phyloP scores from a whole-genome alignment of 2,797 vertebrate genomes.

The Zenarchopterus dispar region DNA sequence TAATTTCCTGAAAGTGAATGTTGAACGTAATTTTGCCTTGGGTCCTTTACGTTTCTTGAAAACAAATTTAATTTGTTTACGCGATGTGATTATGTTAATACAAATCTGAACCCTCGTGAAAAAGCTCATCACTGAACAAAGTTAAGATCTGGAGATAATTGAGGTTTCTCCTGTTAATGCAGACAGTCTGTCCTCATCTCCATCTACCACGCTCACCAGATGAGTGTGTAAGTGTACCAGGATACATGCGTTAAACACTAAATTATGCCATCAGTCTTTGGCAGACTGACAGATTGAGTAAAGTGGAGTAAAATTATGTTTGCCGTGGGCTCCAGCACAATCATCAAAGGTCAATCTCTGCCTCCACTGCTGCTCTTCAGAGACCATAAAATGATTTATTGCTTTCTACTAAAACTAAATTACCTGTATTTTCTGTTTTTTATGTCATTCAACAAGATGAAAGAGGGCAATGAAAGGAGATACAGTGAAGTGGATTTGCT shows the following conservation, averaged over 20 bases:
- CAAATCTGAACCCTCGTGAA: not conserved
- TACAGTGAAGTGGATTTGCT: conserved; percentile 1
- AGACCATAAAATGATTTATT: conserved; percentile 30
- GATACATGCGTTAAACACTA: conserved; percentile 3
- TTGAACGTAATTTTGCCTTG: not conserved
- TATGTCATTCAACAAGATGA: not conserved
- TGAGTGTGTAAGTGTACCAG: no score
- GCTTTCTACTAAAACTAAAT: conserved; percentile 12
- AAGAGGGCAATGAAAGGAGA: not conserved
- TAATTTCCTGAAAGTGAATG: no score
- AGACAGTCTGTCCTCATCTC: not conserved
- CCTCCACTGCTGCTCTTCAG: not conserved
- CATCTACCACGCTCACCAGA: no score
- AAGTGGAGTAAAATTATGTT: conserved; percentile 14
- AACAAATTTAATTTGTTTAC: not conserved
- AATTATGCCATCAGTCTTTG: conserved; percentile 5
- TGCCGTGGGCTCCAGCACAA: not conserved
- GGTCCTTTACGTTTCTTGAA: not conserved
- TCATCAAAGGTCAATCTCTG: conserved; percentile 24
- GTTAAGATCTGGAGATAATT: conserved; percentile 31
- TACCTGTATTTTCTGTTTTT: not conserved
- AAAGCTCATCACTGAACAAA: conserved; percentile 6
- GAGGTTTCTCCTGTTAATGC: conserved; percentile 8
- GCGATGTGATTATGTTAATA: conserved; percentile 6
- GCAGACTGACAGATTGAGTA: not conserved